Base-by-base conservation (phyloP, 2,888 invertebrate genomes). In the Drosophila borealis region DNA sequence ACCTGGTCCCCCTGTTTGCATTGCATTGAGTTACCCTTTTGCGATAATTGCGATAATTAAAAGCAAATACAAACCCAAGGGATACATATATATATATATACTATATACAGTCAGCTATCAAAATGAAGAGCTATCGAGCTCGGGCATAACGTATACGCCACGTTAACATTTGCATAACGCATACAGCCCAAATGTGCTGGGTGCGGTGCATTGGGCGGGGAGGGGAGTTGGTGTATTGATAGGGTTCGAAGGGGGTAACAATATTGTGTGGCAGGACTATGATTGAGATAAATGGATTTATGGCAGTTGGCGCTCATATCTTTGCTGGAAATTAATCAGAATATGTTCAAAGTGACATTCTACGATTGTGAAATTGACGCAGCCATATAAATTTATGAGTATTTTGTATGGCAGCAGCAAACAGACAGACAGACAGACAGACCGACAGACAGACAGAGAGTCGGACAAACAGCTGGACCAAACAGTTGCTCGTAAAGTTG, bases 1-100 rank as follows among this genome's bases (percentile, higher is more conserved):
- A 25, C 53, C 29, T 68, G 63, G 8, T 29, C 2, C 36, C 50
- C 56, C 50, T 66, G 88, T 84, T 88, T 80, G 71, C 83, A 61
- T 69, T 85, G 75, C 86, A 69, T 69, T 78, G 87, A 78, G 71
- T 72, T 86, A 87, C 81, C 89, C 86, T 80, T 85, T 86, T 80
- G 67, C 64, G 81, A 82, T 91, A 91, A 90, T 90, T 91, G 90
- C 89, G 87, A 85, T 89, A 90, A 90, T 90, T 90, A 89, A 91
- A 90, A 90, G 87, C 84, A 90, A 91, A 90, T 90, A 90, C 78
- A 81, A 69, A 64, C 62, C 72, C 67, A 68, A 86, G 68, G 75
- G 81, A 81, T 80, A 78, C 59, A 39, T 11, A 36, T 1, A 14
- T 51, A 21, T 21, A 39, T 39, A 39, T 4, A 41, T 5, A 5